A percentile compares a stretch with the other conserved stretches of the same genome.
Conservation (phyloP, 2,888 invertebrate genomes). For the Eilema depressum region DNA sequence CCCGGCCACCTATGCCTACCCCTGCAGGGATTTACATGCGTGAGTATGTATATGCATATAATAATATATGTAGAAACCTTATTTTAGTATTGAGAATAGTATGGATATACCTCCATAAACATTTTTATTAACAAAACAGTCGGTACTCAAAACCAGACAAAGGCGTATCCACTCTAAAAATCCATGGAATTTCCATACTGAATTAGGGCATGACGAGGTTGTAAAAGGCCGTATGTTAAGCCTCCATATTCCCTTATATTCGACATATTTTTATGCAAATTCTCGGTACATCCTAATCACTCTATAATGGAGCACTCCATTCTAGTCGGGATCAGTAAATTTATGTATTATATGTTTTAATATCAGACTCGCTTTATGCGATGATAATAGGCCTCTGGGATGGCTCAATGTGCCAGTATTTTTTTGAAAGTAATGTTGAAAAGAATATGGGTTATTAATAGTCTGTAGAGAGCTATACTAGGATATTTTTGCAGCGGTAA, state of each 20-base stretch:
- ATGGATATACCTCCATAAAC: background rate
- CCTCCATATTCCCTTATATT: slow-evolving; percentile 27
- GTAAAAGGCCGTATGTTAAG: slow-evolving; percentile 18
- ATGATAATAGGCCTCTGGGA: slow-evolving; percentile 23
- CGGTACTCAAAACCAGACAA: slow-evolving; percentile 10
- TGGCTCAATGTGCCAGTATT: slow-evolving; percentile 20
- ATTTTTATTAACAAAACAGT: background rate
- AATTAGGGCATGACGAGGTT: slow-evolving; percentile 31
- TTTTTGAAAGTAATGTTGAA: background rate
- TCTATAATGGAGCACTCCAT: slow-evolving; percentile 42
- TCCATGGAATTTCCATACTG: slow-evolving; percentile 23
- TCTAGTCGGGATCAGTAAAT: slow-evolving; percentile 25
- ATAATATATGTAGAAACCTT: too few relatives aligned
- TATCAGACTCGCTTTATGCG: slow-evolving; percentile 25
- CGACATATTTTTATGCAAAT: slow-evolving; percentile 49
- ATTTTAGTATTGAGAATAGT: background rate
- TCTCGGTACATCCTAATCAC: slow-evolving; percentile 38
- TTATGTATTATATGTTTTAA: slow-evolving; percentile 29
- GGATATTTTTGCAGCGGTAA: background rate
- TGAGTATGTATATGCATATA: too few relatives aligned
- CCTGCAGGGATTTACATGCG: too few relatives aligned
- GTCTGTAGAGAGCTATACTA: too few relatives aligned
- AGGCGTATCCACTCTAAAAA: slow-evolving; percentile 7
- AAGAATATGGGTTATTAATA: background rate
- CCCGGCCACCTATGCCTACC: too few relatives aligned